phyloP scores from a whole-genome alignment of 1,140 invertebrate genomes.

The Drosophila leontia region DNA sequence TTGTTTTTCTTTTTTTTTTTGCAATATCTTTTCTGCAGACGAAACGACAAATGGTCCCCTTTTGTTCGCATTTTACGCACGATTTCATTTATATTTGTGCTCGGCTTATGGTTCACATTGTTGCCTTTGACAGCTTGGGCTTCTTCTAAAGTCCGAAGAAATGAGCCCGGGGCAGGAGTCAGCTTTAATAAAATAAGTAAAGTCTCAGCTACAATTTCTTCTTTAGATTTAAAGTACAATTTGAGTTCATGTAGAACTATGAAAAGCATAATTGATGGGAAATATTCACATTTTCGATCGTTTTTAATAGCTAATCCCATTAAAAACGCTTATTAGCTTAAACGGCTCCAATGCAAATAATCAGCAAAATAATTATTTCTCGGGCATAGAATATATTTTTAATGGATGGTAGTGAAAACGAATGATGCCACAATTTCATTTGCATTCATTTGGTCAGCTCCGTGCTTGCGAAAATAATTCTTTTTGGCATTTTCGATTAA shows the following conservation, averaged over 20 bases:
- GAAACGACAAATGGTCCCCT: slow-evolving; percentile 53
- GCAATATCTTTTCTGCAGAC: slow-evolving; percentile 59
- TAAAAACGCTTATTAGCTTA: slow-evolving; percentile 10
- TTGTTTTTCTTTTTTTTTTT: slow-evolving; percentile 39
- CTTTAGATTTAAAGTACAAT: neutral
- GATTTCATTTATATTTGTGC: slow-evolving; percentile 76
- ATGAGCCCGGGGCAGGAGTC: neutral
- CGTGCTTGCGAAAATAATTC: slow-evolving; percentile 4
- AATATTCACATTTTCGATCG: neutral
- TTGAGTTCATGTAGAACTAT: neutral
- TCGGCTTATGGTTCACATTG: slow-evolving; percentile 44
- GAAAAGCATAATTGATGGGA: neutral
- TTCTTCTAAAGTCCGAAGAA: slow-evolving; percentile 19
- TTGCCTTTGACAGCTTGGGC: slow-evolving; percentile 31
- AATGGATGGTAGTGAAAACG: slow-evolving; percentile 29
- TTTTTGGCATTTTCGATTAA: slow-evolving; percentile 44
- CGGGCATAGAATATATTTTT: slow-evolving; percentile 24
- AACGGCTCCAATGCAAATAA: neutral
- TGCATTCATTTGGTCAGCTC: slow-evolving; percentile 28
- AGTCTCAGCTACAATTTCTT: slow-evolving; percentile 12
- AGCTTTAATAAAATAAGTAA: slow-evolving; percentile 68
- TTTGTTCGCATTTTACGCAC: slow-evolving; percentile 80
- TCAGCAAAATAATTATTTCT: slow-evolving; percentile 17
- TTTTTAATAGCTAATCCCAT: slow-evolving; percentile 8
- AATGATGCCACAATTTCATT: slow-evolving; percentile 45